These are phyloP conservation scores for Pandion haliaetus DNA, from an alignment of 2,113 vertebrate genomes.

Conservation along the genomic window DNA sequence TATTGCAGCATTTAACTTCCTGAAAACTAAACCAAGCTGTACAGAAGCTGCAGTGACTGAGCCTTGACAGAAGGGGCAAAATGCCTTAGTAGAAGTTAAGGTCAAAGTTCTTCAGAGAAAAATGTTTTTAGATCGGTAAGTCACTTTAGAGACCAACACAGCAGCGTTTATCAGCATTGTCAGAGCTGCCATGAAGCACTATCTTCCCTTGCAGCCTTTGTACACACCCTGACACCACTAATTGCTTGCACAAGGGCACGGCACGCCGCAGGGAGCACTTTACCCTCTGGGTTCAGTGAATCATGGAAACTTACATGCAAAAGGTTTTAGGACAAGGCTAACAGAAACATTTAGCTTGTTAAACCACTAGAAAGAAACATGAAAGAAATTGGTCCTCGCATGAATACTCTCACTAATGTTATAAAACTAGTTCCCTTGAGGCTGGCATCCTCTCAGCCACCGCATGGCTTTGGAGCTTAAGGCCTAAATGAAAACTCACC, in stretches of 20 bases:
- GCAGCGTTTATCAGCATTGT: background rate
- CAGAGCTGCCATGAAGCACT: background rate
- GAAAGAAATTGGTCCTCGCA: background rate
- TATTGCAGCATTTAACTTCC: background rate
- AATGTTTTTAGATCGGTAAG: rapidly evolving
- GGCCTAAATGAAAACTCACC: background rate
- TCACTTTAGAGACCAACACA: background rate
- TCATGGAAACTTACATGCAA: rapidly evolving
- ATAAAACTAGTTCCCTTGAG: background rate
- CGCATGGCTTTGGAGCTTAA: background rate
- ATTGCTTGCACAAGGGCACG: rapidly evolving
- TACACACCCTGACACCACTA: background rate
- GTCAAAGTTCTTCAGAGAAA: background rate
- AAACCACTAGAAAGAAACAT: background rate
- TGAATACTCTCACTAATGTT: background rate
- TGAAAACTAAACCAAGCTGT: background rate
- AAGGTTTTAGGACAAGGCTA: background rate
- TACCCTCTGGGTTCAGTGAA: background rate
- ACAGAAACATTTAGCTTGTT: background rate
- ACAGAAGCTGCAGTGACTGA: background rate
- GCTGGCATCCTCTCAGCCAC: background rate
- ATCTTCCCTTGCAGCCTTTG: background rate
- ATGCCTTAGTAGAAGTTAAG: rapidly evolving
- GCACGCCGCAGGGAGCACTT: background rate
- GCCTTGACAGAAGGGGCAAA: background rate